Percentiles rank a stretch among this genome's conserved stretches.
Conservation (phyloP, 2,797 vertebrate genomes). For the Rhabdophis nuchalis region DNA sequence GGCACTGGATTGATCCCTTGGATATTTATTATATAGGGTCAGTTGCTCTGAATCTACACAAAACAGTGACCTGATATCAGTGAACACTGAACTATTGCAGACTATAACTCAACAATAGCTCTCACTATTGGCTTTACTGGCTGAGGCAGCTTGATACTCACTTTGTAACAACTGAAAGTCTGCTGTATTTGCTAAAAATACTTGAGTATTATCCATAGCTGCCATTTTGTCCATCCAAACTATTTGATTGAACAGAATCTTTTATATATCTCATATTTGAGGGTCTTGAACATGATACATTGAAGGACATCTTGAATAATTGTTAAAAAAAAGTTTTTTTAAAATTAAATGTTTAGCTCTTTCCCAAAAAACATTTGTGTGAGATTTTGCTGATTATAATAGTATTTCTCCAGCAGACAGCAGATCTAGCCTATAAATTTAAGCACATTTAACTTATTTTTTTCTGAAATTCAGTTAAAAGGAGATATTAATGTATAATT, state of each 20-base stretch:
- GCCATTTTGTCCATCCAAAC: neutral
- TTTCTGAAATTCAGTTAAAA: neutral
- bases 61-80: neutral
- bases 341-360: conserved; percentile 27
- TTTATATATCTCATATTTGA: neutral
- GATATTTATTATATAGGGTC: neutral
- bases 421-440: conserved; percentile 55
- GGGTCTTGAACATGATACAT: neutral
- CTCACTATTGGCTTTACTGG: neutral
- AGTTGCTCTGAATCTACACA: neutral
- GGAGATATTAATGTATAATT: neutral
- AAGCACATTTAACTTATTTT: conserved; percentile 13
- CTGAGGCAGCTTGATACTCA: neutral
- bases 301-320: neutral
- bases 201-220: neutral
- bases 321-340: neutral
- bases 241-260: neutral
- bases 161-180: neutral
- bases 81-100: neutral
- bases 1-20: too few relatives aligned
- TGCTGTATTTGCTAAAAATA: neutral
- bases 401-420: conserved; percentile 67
- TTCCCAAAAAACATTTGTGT: neutral
- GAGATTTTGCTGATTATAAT: conserved; percentile 45
- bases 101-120: neutral